phyloP scores from a whole-genome alignment of 1,140 invertebrate genomes.

The Grapholita molesta region DNA sequence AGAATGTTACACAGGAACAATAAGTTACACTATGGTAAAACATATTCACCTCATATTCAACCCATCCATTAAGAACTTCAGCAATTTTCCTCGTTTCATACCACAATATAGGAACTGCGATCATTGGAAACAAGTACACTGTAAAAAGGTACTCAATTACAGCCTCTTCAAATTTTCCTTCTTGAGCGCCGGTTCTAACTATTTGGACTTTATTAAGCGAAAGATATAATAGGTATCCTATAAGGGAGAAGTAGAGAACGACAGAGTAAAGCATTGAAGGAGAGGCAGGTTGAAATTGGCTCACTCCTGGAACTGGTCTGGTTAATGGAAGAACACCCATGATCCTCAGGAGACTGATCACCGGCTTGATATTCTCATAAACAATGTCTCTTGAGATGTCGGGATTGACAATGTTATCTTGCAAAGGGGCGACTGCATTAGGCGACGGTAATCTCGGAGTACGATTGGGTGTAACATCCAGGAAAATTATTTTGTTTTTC shows the following conservation, averaged over 20 bases:
- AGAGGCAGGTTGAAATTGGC: slow-evolving; percentile 70
- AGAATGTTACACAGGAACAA: background rate
- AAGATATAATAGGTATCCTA: slow-evolving; percentile 79
- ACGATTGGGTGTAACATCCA: slow-evolving; percentile 57
- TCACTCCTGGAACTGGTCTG: slow-evolving; percentile 62
- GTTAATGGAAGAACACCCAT: slow-evolving; percentile 81
- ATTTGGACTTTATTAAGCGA: slow-evolving; percentile 80
- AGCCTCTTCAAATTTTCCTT: slow-evolving; percentile 83
- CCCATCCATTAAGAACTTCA: slow-evolving; percentile 79
- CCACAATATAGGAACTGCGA: slow-evolving; percentile 80
- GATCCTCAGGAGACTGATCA: slow-evolving; percentile 76
- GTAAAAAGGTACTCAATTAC: slow-evolving; percentile 84
- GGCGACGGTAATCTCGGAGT: slow-evolving; percentile 45
- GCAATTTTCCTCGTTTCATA: slow-evolving; percentile 81
- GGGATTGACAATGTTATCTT: slow-evolving; percentile 54
- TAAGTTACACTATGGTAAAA: background rate
- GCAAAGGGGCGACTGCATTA: slow-evolving; percentile 52
- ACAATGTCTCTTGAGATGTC: slow-evolving; percentile 75
- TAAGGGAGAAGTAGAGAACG: slow-evolving; percentile 69
- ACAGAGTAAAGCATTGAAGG: slow-evolving; percentile 79
- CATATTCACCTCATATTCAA: slow-evolving; percentile 78
- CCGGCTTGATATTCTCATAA: slow-evolving; percentile 80
- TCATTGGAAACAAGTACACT: slow-evolving; percentile 81
- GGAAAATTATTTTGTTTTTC: slow-evolving; percentile 57
- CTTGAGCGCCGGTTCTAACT: slow-evolving; percentile 69